phyloP scores from a whole-genome alignment of 2,113 vertebrate genomes.

The Dendropsophus ebraccatus region DNA sequence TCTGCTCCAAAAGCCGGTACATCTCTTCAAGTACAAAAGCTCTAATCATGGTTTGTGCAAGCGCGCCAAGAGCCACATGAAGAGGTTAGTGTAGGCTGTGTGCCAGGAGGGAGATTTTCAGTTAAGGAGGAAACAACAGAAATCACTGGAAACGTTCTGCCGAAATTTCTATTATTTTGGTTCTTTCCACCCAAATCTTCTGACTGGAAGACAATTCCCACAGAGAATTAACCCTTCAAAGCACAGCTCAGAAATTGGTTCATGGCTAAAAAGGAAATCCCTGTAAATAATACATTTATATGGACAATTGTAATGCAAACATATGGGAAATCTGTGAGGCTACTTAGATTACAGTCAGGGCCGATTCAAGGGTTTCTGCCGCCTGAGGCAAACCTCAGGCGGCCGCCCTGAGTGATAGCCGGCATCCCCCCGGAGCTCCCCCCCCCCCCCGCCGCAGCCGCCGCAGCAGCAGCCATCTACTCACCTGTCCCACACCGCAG shows the following conservation, averaged over 20 bases:
- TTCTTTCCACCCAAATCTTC: background rate
- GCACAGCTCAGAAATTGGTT: background rate
- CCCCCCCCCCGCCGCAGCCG: too few relatives aligned
- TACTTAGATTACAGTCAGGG: too few relatives aligned
- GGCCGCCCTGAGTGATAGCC: too few relatives aligned
- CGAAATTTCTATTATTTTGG: background rate
- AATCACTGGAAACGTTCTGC: constrained; percentile 7
- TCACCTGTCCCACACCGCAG: too few relatives aligned
- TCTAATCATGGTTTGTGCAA: constrained; percentile 48
- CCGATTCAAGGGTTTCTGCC: too few relatives aligned
- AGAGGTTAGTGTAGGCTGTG: background rate
- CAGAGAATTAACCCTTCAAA: background rate
- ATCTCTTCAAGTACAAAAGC: constrained; percentile 23
- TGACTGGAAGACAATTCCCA: background rate
- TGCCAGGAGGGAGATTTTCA: constrained; percentile 15
- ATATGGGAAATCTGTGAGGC: too few relatives aligned
- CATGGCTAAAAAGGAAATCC: background rate
- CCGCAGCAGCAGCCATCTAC: too few relatives aligned
- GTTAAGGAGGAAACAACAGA: background rate
- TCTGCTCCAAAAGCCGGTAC: constrained; percentile 20
- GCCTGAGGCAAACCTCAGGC: too few relatives aligned
- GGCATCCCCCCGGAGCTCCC: too few relatives aligned
- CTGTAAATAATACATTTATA: too few relatives aligned
- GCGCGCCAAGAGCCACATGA: constrained; percentile 50
- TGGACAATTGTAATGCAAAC: too few relatives aligned